phyloP scores from a whole-genome alignment of 92 coral and sea anemone species.

The Umimayanthus kanabou region DNA sequence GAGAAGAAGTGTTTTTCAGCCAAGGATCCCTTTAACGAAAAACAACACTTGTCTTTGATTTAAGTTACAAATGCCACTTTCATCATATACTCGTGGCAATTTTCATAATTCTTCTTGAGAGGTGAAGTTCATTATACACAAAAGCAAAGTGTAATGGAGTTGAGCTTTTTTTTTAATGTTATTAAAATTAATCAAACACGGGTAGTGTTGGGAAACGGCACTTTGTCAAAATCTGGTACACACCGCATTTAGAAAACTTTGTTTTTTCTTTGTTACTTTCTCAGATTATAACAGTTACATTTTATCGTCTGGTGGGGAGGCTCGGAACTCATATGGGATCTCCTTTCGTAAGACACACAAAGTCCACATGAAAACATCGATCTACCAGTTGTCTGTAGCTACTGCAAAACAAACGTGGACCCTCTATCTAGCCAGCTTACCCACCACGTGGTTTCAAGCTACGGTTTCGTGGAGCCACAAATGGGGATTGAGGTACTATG shows the following conservation, averaged over 20 bases:
- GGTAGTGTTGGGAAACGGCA: neutral
- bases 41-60: too few relatives aligned
- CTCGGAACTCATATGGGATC: neutral
- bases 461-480: neutral
- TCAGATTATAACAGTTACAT: conserved; percentile 13
- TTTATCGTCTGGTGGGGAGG: conserved; percentile 18
- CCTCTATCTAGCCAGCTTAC: neutral
- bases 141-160: too few relatives aligned
- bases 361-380: neutral
- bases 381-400: neutral
- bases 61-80: too few relatives aligned
- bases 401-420: neutral
- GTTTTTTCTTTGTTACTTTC: neutral
- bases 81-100: too few relatives aligned
- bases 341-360: neutral
- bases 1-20: too few relatives aligned
- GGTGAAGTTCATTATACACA: too few relatives aligned
- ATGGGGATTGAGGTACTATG: conserved; percentile 12
- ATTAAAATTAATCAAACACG: too few relatives aligned
- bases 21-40: too few relatives aligned
- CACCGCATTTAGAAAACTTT: neutral
- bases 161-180: too few relatives aligned
- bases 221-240: neutral
- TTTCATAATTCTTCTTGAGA: too few relatives aligned
- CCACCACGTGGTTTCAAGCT: conserved; percentile 19